Conservation (phyloP, 92 coral and sea anemone species). For the Ricordea florida region DNA sequence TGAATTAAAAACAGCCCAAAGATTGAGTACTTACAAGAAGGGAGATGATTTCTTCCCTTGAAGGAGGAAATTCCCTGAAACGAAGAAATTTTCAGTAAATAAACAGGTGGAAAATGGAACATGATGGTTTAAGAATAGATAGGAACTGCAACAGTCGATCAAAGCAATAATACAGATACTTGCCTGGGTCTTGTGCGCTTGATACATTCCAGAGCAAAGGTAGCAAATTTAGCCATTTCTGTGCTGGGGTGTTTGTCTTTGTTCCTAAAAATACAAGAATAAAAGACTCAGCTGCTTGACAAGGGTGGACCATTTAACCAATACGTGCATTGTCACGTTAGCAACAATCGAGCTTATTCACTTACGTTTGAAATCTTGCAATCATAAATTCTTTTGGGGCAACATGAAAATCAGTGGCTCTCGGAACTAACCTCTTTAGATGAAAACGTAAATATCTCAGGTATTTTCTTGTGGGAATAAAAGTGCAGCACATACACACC, state of each 20-base stretch:
- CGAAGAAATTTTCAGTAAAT: background rate
- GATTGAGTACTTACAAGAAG: slow-evolving; percentile 68
- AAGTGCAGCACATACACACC: slow-evolving; percentile 99
- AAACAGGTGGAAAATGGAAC: background rate
- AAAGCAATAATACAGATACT: background rate
- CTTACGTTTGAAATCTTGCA: no score
- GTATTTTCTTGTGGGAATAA: slow-evolving; percentile 93
- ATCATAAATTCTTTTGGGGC: background rate
- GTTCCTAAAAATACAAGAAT: slow-evolving; percentile 40
- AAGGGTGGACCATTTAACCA: background rate
- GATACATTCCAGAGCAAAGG: slow-evolving; percentile 87
- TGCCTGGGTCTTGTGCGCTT: slow-evolving; percentile 97
- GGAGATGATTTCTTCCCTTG: slow-evolving; percentile 97
- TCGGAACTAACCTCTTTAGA: slow-evolving; percentile 75
- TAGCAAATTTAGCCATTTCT: slow-evolving; percentile 95
- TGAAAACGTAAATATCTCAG: slow-evolving; percentile 88
- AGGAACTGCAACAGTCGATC: background rate
- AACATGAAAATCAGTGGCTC: background rate
- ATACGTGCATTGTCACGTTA: background rate
- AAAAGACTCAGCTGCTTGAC: background rate
- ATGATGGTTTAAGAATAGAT: no score
- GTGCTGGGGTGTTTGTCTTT: slow-evolving; percentile 77
- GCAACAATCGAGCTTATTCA: no score
- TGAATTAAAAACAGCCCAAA: background rate
- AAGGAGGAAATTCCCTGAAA: slow-evolving; percentile 95